Base-by-base conservation (phyloP, 1,140 invertebrate species). In the Heterodera schachtii region DNA sequence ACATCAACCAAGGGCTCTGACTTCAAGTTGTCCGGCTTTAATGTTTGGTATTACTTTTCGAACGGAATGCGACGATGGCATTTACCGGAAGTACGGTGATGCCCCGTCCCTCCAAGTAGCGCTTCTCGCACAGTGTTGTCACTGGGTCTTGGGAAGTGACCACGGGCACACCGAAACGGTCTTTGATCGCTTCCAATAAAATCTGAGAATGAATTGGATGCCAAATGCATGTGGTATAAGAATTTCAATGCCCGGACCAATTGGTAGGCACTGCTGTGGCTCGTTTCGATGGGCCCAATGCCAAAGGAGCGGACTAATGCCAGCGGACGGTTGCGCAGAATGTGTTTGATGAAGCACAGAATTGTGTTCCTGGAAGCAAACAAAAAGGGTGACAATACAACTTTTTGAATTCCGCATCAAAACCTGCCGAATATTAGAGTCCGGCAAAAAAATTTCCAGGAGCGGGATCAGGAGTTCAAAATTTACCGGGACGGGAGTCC, bases 121-220 rank as follows among this genome's bases (percentile, higher is more conserved):
- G 19, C n/a, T 41, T 21, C 69, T 80, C 79, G 9, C 21, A 16
- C 19, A 46, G n/a, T 75, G 79, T 47, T 13, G 79, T 80, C 41
- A 74, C 9, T 6, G 79, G 79, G 69, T 80, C 79, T 60, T 80
- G 79, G 9, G 43, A 71, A 8, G 79, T 71, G 21, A 64, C 73
- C 9, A 80, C 4, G 4, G 52, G 21, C n/a, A 80, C 70, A 5
- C 46, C 9, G 19, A 80, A 80, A 8, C 66, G 19, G 8, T 80
- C 71, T 41, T 74, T 80, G 19, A 80, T 75, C 19, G 43, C 41
- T 57, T 70, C 31, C 19, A 80, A 44, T 21, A 80, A 74, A 21
- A 52, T 64, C 57, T 64, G 49, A 11, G 2, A 9, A 8, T 16
- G 16, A 6, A 52, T 8, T 8, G 0, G 2, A 8, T 52, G 11